Conservation (phyloP, 2,113 vertebrate species). For the Craseonycteris thonglongyai region DNA sequence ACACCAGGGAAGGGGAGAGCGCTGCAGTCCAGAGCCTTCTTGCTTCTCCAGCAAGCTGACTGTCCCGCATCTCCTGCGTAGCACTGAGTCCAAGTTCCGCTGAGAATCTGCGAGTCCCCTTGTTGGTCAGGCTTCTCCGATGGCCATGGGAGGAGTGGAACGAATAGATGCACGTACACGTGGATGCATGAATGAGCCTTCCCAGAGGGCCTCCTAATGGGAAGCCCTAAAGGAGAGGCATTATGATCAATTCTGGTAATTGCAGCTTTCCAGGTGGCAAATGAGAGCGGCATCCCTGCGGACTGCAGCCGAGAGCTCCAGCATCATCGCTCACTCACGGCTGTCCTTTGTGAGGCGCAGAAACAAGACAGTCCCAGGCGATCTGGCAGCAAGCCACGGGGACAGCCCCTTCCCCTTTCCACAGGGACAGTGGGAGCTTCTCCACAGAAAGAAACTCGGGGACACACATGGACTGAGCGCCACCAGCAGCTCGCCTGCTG, state of each 20-base stretch:
- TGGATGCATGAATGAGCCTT: slow-evolving; percentile 1
- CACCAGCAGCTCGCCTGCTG: too few species aligned
- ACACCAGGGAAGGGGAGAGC: background rate
- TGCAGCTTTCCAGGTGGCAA: slow-evolving; percentile 58
- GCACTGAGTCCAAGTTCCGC: background rate
- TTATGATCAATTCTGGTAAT: slow-evolving; percentile 59
- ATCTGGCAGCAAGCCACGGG: background rate
- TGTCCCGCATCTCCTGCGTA: background rate
- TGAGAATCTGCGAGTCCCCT: background rate
- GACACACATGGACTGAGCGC: background rate
- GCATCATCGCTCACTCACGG: slow-evolving; percentile 48
- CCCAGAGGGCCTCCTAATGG: slow-evolving; percentile 3
- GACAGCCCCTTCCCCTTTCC: background rate
- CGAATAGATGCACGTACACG: background rate
- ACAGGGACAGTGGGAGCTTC: background rate
- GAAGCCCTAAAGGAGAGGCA: slow-evolving; percentile 34
- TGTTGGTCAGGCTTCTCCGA: background rate
- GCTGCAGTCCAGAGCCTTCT: background rate
- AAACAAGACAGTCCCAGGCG: slow-evolving; percentile 29
- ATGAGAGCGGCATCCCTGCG: slow-evolving; percentile 46
- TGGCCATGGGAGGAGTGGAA: background rate
- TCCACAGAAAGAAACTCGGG: background rate
- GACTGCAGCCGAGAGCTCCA: slow-evolving; percentile 44
- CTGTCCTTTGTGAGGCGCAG: slow-evolving; percentile 5
- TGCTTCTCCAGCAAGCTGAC: background rate